Evolutionary conservation across 2,888 invertebrate species (phyloP).

Genomic region (Scrobipalpa atriplicella): DNA sequence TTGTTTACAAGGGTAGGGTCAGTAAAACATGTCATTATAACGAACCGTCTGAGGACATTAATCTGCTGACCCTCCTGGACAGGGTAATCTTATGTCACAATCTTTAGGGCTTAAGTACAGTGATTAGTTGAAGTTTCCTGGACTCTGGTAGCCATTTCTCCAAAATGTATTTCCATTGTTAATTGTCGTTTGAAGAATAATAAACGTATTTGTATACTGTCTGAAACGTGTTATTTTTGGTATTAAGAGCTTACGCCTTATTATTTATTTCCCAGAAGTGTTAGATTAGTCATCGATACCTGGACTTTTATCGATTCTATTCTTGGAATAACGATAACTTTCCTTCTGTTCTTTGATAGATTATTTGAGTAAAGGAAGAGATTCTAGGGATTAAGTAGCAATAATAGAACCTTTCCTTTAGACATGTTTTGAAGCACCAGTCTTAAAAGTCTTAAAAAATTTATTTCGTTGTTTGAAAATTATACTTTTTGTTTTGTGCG

Average conservation of each 20-base stretch:
- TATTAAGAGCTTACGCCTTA: not conserved
- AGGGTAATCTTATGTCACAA: constrained; percentile 44
- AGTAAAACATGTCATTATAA: constrained; percentile 48
- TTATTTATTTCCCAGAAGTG: not conserved
- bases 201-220: not conserved
- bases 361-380: not conserved
- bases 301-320: not conserved
- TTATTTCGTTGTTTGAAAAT: no score
- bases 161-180: not conserved
- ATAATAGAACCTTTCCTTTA: not conserved
- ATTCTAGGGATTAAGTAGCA: not conserved
- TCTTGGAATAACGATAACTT: constrained; percentile 4
- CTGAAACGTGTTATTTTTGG: not conserved
- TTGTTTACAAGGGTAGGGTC: constrained; percentile 40
- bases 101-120: constrained; percentile 25
- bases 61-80: constrained; percentile 30
- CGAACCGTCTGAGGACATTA: constrained; percentile 41
- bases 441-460: no score
- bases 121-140: constrained; percentile 17
- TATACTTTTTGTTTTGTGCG: no score
- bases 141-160: not conserved
- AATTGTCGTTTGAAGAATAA: not conserved
- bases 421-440: not conserved
- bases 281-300: not conserved
- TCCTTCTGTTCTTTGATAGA: no score